These are phyloP conservation scores for Turritopsis rubra DNA, from an alignment of 30 jellyfish, hydroid and myxozoan genomes.

Conservation along the genomic window DNA sequence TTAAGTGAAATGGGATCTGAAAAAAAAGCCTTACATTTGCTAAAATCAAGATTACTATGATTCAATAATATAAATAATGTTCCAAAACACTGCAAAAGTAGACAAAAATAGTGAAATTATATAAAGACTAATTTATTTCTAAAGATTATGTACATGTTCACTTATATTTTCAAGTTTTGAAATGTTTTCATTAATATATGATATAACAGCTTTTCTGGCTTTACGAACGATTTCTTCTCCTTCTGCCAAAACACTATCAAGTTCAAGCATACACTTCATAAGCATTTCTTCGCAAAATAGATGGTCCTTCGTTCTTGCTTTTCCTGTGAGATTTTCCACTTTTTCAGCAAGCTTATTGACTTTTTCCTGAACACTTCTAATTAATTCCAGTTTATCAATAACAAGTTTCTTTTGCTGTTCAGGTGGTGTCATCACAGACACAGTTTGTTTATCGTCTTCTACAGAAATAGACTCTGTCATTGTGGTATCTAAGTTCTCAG, in stretches of 20 bases:
- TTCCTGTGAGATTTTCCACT: slow-evolving; percentile 21
- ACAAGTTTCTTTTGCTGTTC: background rate
- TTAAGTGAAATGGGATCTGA: no score
- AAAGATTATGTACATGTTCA: slow-evolving; percentile 2
- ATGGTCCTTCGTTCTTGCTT: slow-evolving; percentile 25
- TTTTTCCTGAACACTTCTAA: slow-evolving; percentile 20
- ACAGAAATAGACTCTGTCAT: background rate
- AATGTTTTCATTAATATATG: slow-evolving; percentile 30
- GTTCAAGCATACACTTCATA: slow-evolving; percentile 53
- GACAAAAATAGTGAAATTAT: no score
- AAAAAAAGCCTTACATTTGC: no score
- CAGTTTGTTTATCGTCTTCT: background rate
- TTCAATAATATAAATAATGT: no score
- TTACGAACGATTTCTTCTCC: slow-evolving; percentile 58
- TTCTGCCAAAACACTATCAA: slow-evolving; percentile 63
- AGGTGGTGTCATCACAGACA: background rate
- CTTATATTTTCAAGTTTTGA: slow-evolving; percentile 31
- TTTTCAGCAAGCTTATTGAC: slow-evolving; percentile 34
- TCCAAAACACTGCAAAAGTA: no score
- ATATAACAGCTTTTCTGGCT: slow-evolving; percentile 44
- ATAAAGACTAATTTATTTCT: no score
- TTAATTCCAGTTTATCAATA: slow-evolving; percentile 3
- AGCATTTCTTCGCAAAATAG: slow-evolving; percentile 72
- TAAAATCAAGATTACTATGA: no score
- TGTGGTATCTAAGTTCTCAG: background rate